Conservation (phyloP, 2,888 invertebrate genomes). For the Paralinhomoeus sp. region DNA sequence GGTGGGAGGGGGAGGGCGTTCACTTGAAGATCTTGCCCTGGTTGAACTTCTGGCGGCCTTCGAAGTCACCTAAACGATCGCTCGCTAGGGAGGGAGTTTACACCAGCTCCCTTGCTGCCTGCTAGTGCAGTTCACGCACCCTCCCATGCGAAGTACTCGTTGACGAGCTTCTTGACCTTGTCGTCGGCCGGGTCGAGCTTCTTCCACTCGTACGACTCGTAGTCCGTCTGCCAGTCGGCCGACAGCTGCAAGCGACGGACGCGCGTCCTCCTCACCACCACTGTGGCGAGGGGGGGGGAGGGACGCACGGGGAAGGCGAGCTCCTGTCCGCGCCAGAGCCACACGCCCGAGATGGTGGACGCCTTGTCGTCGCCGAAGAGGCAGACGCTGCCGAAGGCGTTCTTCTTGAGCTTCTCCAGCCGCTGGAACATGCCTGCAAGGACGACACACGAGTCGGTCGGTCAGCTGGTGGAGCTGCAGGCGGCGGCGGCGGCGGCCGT, state of each 20-base stretch:
- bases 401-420: slow-evolving; percentile 88
- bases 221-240: slow-evolving; percentile 87
- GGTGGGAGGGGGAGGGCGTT: too few relatives aligned
- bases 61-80: too few relatives aligned
- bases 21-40: slow-evolving; percentile 99
- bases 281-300: background rate
- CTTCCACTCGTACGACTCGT: slow-evolving; percentile 81
- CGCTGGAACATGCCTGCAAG: slow-evolving; percentile 79
- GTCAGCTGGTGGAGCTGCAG: background rate
- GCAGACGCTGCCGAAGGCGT: slow-evolving; percentile 74
- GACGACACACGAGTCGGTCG: background rate
- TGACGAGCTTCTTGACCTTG: slow-evolving; percentile 37
- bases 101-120: too few relatives aligned
- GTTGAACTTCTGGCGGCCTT: slow-evolving; percentile 75
- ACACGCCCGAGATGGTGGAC: slow-evolving; percentile 70
- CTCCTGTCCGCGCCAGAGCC: slow-evolving; percentile 91
- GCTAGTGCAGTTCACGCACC: too few relatives aligned
- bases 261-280: background rate
- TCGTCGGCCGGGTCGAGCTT: slow-evolving; percentile 58
- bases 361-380: slow-evolving; percentile 77
- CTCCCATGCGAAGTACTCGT: slow-evolving; percentile 22
- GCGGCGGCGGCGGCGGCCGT: background rate
- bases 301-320: slow-evolving; percentile 52
- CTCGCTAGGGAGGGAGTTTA: too few relatives aligned
- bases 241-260: slow-evolving; percentile 38